These are phyloP conservation scores for Pogona vitticeps DNA, from an alignment of 2,113 vertebrate species.

Conservation along the genomic window DNA sequence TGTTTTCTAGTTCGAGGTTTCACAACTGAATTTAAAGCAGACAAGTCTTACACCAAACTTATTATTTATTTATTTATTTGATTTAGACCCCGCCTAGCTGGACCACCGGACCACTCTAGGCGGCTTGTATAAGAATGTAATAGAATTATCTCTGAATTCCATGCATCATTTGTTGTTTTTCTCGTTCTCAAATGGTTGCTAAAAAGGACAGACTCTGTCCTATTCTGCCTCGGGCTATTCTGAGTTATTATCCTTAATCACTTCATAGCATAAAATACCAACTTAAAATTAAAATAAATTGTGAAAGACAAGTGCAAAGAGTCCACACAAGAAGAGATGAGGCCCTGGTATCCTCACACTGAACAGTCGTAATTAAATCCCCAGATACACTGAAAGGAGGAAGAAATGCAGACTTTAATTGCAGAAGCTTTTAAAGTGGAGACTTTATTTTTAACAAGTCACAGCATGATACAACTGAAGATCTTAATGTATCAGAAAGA, in stretches of 20 bases:
- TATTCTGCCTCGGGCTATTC: conserved; percentile 12
- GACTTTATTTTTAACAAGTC: not conserved
- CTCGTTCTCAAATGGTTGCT: conserved; percentile 9
- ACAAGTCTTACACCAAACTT: not conserved
- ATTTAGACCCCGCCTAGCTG: too few species aligned
- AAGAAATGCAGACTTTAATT: conserved; percentile 16
- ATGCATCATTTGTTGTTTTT: not conserved
- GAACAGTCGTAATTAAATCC: conserved; percentile 6
- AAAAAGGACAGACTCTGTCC: conserved; percentile 14
- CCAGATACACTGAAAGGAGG: not conserved
- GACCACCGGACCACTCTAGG: too few species aligned
- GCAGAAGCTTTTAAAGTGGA: not conserved
- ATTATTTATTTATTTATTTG: too few species aligned
- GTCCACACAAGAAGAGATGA: conserved; percentile 2
- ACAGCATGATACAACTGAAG: not conserved
- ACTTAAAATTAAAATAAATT: conserved; percentile 35
- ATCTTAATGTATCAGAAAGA: conserved; percentile 14
- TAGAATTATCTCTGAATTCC: not conserved
- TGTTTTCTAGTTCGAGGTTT: not conserved
- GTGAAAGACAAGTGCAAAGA: conserved; percentile 18
- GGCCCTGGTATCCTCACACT: not conserved
- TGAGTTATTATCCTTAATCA: conserved; percentile 26
- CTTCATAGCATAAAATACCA: conserved; percentile 21
- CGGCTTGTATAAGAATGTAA: not conserved
- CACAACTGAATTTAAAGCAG: not conserved